Evolutionary conservation across 2,888 invertebrate species (phyloP), one percentile per base, ranked within the genome.

Genomic region (Brassicogethes aeneus): DNA sequence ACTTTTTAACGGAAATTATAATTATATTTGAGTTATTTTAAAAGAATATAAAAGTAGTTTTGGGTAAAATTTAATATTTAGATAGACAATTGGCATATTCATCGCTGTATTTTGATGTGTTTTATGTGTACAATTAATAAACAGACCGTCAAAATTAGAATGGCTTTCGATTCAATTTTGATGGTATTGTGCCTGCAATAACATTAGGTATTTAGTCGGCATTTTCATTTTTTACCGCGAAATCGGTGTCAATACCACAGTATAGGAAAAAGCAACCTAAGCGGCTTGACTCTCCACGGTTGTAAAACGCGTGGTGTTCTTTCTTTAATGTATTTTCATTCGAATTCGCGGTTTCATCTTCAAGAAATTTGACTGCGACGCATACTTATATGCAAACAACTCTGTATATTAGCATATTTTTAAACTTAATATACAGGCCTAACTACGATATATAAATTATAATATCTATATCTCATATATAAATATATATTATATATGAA

Each of bases 341-440:
- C 10, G 5, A 23, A 7, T 10, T 23, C 5, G 23, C 23, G 23
- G 23, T 23, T 23, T 23, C 23, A 23, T 23, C 47, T 57, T 63
- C 60, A 60, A 57, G 50, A 32, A 12, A 59, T 58, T 61, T 56
- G 64, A 64, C 64, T 63, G 62, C 62, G 57, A 60, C 59, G 57
- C 56, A 55, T 50, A 56, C n/a, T n/a, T n/a, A 50, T 48, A 59
- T 59, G 60, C 57, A 61, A 32, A 64, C 60, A 60, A 63, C 61
- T 56, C 68, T 69, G 68, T 68, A 68, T 68, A 68, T 69, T 68
- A 66, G 65, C 65, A 66, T 66, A 68, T 68, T 68, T 66, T 67
- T 66, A 65, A 62, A 66, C 60, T 64, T 68, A 67, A 68, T 69
- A 68, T 69, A 68, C 68, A 68, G 68, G 69, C 69, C 69, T 69